Evolutionary conservation across 64 coral and sea anemone species (phyloP).

Genomic region (Montipora foliosa): DNA sequence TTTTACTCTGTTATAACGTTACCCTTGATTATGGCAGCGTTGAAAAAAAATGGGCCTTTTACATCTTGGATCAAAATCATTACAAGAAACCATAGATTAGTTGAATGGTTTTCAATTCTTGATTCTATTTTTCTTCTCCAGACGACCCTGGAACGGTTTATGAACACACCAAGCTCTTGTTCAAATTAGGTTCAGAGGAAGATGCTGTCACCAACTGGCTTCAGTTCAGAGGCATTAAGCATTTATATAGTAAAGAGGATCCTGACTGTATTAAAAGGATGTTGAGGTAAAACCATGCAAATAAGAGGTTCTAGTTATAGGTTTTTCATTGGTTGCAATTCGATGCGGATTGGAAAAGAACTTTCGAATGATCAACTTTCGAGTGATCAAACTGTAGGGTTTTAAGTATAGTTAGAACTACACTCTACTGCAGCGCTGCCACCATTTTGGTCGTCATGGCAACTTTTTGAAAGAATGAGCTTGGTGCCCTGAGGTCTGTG

Average conservation of each 20-base stretch:
- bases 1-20: no score
- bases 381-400: neutral
- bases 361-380: neutral
- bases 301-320: no score
- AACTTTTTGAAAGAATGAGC: no score
- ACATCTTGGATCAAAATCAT: no score
- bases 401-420: neutral
- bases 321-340: no score
- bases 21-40: no score
- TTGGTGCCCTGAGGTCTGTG: no score
- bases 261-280: neutral
- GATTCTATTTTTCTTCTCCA: neutral
- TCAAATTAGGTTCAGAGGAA: conserved; percentile 28
- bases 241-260: neutral
- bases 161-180: conserved; percentile 11
- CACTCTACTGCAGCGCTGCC: no score
- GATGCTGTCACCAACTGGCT: conserved; percentile 40
- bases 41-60: no score
- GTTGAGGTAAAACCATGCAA: neutral
- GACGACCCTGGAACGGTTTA: conserved; percentile 28
- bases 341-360: neutral
- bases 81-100: no score
- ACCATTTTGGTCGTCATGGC: no score
- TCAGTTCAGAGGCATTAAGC: conserved; percentile 12
- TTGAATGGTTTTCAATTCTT: neutral